These are phyloP conservation scores for Epistrophella euchroma DNA, from an alignment of 2,888 invertebrate genomes.

Conservation along the genomic window DNA sequence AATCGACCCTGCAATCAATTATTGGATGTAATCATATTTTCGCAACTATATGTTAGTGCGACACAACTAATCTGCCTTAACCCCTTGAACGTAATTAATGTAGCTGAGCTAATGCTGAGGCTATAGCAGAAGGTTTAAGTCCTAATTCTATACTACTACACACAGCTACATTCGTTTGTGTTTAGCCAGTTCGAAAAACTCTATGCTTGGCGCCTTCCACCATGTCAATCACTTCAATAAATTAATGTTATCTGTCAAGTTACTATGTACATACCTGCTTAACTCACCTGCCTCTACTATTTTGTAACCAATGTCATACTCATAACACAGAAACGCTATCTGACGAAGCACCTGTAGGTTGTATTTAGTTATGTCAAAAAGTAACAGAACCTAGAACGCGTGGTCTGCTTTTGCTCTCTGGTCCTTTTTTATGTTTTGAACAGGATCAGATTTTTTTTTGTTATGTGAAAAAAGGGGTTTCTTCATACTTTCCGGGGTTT, in stretches of 20 bases:
- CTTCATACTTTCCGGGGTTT: not conserved
- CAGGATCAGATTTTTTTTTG: not conserved
- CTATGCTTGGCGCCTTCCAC: not conserved
- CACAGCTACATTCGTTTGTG: no score
- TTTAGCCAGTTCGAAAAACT: not conserved
- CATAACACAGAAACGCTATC: not conserved
- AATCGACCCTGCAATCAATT: no score
- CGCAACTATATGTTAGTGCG: no score
- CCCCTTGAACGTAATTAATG: no score
- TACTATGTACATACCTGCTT: not conserved
- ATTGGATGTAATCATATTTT: no score
- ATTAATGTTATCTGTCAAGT: not conserved
- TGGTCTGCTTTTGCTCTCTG: not conserved
- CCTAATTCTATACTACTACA: no score
- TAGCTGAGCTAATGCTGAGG: no score
- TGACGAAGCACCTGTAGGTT: not conserved
- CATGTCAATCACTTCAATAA: not conserved
- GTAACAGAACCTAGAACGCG: not conserved
- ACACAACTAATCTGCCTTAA: no score
- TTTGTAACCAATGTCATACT: not conserved
- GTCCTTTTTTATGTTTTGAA: not conserved
- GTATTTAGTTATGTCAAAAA: not conserved
- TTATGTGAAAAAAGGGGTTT: not conserved
- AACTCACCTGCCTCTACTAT: not conserved
- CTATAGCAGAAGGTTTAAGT: no score